These are phyloP conservation scores for Felis chaus DNA, from an alignment of 2,113 vertebrate species.

Conservation along the genomic window DNA sequence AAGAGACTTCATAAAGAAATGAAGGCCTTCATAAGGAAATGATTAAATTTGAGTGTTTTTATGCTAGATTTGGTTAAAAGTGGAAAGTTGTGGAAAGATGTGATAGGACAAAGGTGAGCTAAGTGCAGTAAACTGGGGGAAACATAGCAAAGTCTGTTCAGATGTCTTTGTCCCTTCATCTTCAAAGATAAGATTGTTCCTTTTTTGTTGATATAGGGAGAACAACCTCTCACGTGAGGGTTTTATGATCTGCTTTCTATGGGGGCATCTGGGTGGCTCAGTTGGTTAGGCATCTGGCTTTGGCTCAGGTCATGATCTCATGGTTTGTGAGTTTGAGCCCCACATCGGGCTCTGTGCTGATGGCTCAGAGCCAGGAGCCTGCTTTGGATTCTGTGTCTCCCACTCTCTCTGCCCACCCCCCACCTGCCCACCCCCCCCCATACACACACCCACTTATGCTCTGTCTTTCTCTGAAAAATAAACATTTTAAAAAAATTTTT, in stretches of 20 bases:
- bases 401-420: too few species aligned
- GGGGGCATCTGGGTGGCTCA: too few species aligned
- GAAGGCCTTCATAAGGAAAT: not conserved
- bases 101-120: not conserved
- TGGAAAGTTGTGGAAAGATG: not conserved
- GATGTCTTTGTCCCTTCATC: not conserved
- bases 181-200: not conserved
- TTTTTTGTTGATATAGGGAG: not conserved
- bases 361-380: too few species aligned
- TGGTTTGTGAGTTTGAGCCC: too few species aligned
- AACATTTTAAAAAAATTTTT: too few species aligned
- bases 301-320: too few species aligned
- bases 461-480: too few species aligned
- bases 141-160: not conserved
- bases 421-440: too few species aligned
- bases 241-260: not conserved
- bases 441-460: too few species aligned
- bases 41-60: not conserved
- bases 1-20: not conserved
- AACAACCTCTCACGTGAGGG: not conserved
- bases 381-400: too few species aligned
- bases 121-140: not conserved
- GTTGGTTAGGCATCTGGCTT: too few species aligned
- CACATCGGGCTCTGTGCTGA: too few species aligned
- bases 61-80: not conserved